phyloP scores from a whole-genome alignment of 1,140 invertebrate genomes.

The Lethocerus indicus region DNA sequence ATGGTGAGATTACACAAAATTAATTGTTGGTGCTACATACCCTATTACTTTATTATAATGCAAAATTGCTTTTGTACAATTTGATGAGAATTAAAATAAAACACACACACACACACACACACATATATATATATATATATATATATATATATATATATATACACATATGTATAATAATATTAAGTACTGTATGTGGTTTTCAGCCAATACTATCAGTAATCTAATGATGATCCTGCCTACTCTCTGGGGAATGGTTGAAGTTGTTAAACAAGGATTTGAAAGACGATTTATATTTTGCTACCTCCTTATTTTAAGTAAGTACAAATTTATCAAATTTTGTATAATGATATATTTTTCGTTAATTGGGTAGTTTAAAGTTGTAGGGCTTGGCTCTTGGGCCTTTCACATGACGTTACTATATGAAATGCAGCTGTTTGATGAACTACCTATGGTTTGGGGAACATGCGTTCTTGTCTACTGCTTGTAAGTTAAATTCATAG shows the following conservation, averaged over 20 bases:
- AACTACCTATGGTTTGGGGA: slow-evolving; percentile 21
- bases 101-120: no score
- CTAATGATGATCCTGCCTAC: slow-evolving; percentile 20
- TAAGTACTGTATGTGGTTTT: no score
- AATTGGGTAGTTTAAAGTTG: slow-evolving; percentile 16
- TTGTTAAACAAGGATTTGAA: slow-evolving; percentile 18
- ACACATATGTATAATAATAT: no score
- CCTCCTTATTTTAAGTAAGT: slow-evolving; percentile 18
- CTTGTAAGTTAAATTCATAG: slow-evolving; percentile 17
- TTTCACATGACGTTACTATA: slow-evolving; percentile 22
- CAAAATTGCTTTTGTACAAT: no score
- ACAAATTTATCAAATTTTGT: background rate
- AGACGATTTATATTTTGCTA: slow-evolving; percentile 18
- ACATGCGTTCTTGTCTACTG: slow-evolving; percentile 19
- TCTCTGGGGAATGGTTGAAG: slow-evolving; percentile 19
- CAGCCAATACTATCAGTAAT: slow-evolving; percentile 21
- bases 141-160: no score
- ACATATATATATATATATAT: no score
- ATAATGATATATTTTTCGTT: background rate
- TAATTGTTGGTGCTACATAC: no score
- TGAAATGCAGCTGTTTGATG: slow-evolving; percentile 22
- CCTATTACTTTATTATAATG: no score
- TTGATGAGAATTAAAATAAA: no score
- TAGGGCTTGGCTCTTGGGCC: slow-evolving; percentile 20
- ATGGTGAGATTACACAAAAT: no score